Base-by-base conservation (phyloP, 2,888 invertebrate genomes). In the Apotomis betuletana region DNA sequence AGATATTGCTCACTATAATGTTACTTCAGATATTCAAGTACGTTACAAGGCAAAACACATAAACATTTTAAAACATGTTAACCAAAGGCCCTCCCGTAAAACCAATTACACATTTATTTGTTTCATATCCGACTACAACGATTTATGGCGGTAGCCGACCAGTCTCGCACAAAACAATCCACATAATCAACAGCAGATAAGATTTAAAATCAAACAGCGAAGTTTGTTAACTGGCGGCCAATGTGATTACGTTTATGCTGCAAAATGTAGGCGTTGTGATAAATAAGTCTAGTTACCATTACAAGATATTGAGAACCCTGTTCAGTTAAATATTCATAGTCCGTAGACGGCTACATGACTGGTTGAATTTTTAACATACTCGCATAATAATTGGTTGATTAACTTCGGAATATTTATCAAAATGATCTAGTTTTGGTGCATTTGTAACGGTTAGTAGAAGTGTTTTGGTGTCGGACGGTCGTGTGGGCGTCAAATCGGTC, bases 361-460 rank as follows among this genome's bases (percentile, higher is more conserved):
- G 46, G 44, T 54, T 6, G n/a, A 3, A 52, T 62, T 71, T 67
- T 71, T 71, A 57, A 71, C 51, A 67, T 71, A 57, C 67, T 57
- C 57, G 71, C 71, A 71, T 71, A 67, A 62, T 67, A 62, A 67
- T 67, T 70, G 70, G 27, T 57, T 59, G 38, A 62, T 62, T 69
- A 69, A 62, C 44, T 12, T 67, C 5, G 36, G 41, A 55, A 55
- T 65, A 52, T 60, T 61, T 61, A 67, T 69, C 44, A 13, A 44
- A 41, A 8, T 41, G 70, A n/a, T 65, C 59, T 12, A 60, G 60
- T 70, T 60, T 58, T 57, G 10, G 27, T 54, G 15, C 54, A 61
- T 60, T 59, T 52, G 65, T 65, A 51, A 44, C 12, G 3, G 54
- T 15, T 54, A 41, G 0, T 27, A 27, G 51, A 44, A 60, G 38